Percentiles rank a stretch among this genome's conserved stretches.
These are phyloP conservation scores for Xenotilapia leptura DNA, from an alignment of 2,113 vertebrate species.

Conservation along the genomic window DNA sequence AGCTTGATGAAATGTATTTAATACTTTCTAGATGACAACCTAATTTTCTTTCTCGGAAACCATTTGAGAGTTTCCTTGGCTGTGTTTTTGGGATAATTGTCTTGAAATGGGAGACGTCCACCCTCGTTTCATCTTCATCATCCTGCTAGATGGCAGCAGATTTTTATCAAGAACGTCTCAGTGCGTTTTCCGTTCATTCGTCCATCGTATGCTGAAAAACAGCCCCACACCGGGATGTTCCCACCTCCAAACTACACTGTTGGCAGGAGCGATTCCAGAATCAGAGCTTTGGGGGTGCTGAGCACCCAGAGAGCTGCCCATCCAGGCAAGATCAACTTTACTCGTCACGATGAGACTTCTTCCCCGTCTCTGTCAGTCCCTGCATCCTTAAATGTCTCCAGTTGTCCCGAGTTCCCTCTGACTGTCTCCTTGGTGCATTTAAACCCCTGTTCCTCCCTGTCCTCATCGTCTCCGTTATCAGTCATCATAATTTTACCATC, in stretches of 20 bases:
- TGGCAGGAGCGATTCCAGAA: not conserved
- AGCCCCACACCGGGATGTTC: not conserved
- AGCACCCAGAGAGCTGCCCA: not conserved
- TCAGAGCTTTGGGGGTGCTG: not conserved
- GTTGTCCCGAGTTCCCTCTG: not conserved
- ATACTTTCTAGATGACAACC: not conserved
- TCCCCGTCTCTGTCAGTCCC: not conserved
- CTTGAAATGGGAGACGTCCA: not conserved
- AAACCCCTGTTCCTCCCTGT: not conserved
- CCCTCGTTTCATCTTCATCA: not conserved
- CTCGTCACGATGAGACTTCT: not conserved
- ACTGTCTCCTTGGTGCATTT: no score
- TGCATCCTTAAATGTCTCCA: not conserved
- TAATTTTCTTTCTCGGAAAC: not conserved
- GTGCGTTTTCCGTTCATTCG: not conserved
- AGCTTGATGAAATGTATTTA: not conserved
- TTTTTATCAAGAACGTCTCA: not conserved
- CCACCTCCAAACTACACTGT: not conserved
- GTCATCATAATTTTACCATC: not conserved
- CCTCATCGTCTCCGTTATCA: not conserved
- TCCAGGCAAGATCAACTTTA: not conserved
- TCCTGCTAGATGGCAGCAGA: not conserved
- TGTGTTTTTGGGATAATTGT: not conserved
- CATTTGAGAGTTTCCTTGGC: not conserved
- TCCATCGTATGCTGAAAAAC: not conserved